Conservation (phyloP, 2,113 vertebrate genomes). For the Alethe castanea region DNA sequence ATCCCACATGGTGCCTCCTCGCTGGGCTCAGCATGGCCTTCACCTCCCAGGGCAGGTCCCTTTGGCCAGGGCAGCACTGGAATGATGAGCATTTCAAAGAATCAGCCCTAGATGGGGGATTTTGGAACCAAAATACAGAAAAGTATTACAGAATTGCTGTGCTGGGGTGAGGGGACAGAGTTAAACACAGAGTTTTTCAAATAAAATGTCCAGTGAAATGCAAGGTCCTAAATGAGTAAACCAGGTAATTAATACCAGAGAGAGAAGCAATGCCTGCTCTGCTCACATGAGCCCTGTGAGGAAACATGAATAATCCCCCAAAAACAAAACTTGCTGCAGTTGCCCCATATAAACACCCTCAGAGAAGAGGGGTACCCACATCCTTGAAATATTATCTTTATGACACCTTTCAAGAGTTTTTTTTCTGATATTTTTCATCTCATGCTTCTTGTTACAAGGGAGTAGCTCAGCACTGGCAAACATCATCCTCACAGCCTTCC, state of each 20-base stretch:
- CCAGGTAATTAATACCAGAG: not conserved
- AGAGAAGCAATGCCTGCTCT: not conserved
- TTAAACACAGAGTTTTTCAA: not conserved
- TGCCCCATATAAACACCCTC: fast-evolving
- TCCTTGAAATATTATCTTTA: not conserved
- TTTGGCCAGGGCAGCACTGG: not conserved
- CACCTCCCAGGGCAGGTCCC: not conserved
- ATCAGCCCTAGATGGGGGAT: not conserved
- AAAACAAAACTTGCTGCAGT: not conserved
- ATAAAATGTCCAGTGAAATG: not conserved
- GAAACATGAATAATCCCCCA: fast-evolving
- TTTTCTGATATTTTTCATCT: not conserved
- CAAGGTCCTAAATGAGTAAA: not conserved
- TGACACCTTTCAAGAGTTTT: not conserved
- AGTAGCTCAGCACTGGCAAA: not conserved
- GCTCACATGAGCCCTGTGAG: fast-evolving
- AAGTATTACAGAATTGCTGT: not conserved
- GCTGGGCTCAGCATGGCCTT: fast-evolving
- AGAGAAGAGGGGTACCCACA: not conserved
- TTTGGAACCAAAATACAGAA: not conserved
- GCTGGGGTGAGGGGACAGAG: not conserved
- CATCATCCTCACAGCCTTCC: not conserved
- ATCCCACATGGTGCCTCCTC: fast-evolving
- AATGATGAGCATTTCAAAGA: too few relatives aligned
- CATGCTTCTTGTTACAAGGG: not conserved